Evolutionary conservation across 2,113 vertebrate species (phyloP).

Genomic region (Bostrychus sinensis): DNA sequence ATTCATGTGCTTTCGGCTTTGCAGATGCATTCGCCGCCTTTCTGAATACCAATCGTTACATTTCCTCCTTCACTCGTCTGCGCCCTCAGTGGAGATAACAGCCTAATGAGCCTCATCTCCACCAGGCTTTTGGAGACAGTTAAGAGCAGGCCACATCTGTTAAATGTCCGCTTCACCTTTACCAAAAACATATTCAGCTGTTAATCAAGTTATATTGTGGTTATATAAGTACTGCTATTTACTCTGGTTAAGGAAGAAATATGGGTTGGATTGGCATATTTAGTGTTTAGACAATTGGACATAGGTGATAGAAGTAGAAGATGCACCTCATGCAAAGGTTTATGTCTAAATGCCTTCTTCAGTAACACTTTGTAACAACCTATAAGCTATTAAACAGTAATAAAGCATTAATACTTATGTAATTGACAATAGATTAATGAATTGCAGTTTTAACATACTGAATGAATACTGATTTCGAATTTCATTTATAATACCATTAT

Average conservation of each 20-base stretch:
- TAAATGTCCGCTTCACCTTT: conserved; percentile 20
- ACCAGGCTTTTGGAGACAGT: conserved; percentile 46
- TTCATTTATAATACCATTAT: too few relatives aligned
- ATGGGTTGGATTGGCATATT: neutral
- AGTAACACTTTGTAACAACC: too few relatives aligned
- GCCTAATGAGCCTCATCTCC: conserved; percentile 59
- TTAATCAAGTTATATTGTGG: neutral
- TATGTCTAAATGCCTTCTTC: too few relatives aligned
- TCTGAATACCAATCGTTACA: conserved; percentile 79
- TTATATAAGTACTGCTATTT: neutral
- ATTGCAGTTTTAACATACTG: too few relatives aligned
- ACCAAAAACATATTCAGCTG: neutral
- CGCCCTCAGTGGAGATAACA: conserved; percentile 44
- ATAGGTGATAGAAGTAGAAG: too few relatives aligned
- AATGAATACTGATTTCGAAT: too few relatives aligned
- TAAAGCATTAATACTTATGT: too few relatives aligned
- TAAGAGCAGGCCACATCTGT: conserved; percentile 42
- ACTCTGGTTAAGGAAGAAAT: neutral
- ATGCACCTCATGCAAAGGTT: too few relatives aligned
- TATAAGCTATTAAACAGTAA: too few relatives aligned
- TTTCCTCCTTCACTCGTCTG: conserved; percentile 64
- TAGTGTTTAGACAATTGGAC: neutral
- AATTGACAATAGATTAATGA: too few relatives aligned
- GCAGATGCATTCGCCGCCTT: conserved; percentile 64
- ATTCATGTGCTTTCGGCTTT: conserved; percentile 74